Percentiles rank a stretch among this genome's conserved stretches.
Conservation (phyloP, 2,888 invertebrate species). For the Coelogynopora nodosa region DNA sequence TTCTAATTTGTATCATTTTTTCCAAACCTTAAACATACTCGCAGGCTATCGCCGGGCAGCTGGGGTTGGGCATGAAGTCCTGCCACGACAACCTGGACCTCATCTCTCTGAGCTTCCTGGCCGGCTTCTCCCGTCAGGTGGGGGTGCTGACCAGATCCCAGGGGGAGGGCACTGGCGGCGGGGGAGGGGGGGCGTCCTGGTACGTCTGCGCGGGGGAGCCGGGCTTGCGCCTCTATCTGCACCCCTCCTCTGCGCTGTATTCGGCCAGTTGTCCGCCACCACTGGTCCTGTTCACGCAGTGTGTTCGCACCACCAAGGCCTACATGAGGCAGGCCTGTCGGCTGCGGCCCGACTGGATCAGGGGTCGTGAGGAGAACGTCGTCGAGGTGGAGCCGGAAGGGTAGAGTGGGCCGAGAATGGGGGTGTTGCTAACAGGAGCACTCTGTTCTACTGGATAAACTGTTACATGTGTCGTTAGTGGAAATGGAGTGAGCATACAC, state of each 20-base stretch:
- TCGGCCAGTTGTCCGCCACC: background rate
- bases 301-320: slow-evolving; percentile 15
- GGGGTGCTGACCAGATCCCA: background rate
- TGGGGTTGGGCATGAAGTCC: background rate
- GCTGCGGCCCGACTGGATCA: background rate
- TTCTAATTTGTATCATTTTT: no score
- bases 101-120: background rate
- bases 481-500: no score
- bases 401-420: no score
- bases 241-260: slow-evolving; percentile 1
- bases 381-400: no score
- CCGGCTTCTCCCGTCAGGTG: background rate
- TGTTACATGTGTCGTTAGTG: no score
- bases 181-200: background rate
- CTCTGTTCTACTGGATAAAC: no score
- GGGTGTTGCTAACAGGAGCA: no score
- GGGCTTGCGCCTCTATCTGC: background rate
- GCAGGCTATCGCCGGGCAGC: background rate
- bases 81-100: background rate
- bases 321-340: slow-evolving; percentile 32
- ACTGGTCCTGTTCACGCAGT: slow-evolving; percentile 25
- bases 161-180: background rate
- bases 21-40: no score
- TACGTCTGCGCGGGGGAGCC: background rate
- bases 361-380: no score